Base-by-base conservation (phyloP, 2,797 vertebrate genomes). In the Onychomys torridus region DNA sequence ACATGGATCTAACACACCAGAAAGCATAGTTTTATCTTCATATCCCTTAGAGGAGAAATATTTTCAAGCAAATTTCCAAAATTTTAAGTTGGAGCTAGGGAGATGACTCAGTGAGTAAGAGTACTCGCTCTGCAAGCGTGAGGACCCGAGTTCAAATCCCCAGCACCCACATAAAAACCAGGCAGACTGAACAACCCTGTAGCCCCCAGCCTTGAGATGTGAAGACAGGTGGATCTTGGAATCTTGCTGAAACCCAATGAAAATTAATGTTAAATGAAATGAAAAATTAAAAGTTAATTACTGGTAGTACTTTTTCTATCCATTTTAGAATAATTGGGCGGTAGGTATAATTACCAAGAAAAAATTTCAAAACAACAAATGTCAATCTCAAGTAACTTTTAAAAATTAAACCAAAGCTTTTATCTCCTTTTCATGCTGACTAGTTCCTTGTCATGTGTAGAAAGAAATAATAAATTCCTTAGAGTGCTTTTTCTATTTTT, bases 301-400 rank as follows among this genome's bases (percentile, higher is more conserved):
- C 82, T 46, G 34, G 8, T 95, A 89, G 95, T 67, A 13, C 71
- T 63, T 96, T 86, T 90, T 77, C 93, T 63, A 65, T 94, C 84
- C 95, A 92, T 90, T 95, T 94, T 91, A 82, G 6, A 82, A 59
- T 92, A 96, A 94, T 95, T 92, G 93, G 32, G 27, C 6, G 16
- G 63, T 46, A 71, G 95, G 82, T 97, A 6, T 92, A 92, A 97
- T 97, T 96, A 94, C 77, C 95, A 93, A 89, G 84, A 95, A 69
- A 40, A 65, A 93, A 96, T 52, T 97, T 96, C 65, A 82, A 94
- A 96, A 89, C 8, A 63, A 94, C 43, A 95, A 90, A 63, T n/a
- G 52, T 67, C 67, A 94, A 87, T 79, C 29, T 82, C 85, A 65
- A 93, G n/a, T 59, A 95, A 40, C 2, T 85, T 88, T 89, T 93